Evolutionary conservation across 2,888 invertebrate genomes (phyloP).

Genomic region (Antheraea assamensis): DNA sequence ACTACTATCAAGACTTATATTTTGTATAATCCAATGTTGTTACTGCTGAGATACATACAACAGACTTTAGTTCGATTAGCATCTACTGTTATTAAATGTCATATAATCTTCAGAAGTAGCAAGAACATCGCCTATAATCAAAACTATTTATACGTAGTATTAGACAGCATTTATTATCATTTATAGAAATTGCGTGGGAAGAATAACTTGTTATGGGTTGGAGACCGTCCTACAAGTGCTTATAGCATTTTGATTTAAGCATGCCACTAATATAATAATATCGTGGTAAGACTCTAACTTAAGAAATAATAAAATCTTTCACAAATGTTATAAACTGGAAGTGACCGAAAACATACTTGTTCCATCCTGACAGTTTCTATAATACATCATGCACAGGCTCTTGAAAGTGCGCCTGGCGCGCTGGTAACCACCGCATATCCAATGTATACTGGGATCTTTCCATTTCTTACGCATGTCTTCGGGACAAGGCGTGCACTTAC

Average conservation of each 20-base stretch:
- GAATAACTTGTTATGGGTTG: not conserved
- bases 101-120: not conserved
- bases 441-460: constrained; percentile 57
- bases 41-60: not conserved
- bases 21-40: not conserved
- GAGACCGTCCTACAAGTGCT: not conserved
- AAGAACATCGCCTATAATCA: not conserved
- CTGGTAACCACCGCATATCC: constrained; percentile 75
- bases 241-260: not conserved
- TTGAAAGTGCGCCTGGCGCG: constrained; percentile 67
- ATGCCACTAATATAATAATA: not conserved
- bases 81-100: not conserved
- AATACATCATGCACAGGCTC: constrained; percentile 70
- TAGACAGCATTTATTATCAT: not conserved
- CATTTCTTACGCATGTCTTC: constrained; percentile 61
- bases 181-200: not conserved
- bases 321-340: not conserved
- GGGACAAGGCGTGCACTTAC: constrained; percentile 59
- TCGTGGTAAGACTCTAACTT: not conserved
- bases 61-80: not conserved
- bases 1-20: not conserved
- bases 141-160: not conserved
- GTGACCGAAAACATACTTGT: constrained; percentile 55
- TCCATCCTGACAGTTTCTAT: constrained; percentile 74
- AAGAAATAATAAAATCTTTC: not conserved